These are phyloP conservation scores for Drosophila varians DNA, from an alignment of 1,140 invertebrate species.

Conservation along the genomic window DNA sequence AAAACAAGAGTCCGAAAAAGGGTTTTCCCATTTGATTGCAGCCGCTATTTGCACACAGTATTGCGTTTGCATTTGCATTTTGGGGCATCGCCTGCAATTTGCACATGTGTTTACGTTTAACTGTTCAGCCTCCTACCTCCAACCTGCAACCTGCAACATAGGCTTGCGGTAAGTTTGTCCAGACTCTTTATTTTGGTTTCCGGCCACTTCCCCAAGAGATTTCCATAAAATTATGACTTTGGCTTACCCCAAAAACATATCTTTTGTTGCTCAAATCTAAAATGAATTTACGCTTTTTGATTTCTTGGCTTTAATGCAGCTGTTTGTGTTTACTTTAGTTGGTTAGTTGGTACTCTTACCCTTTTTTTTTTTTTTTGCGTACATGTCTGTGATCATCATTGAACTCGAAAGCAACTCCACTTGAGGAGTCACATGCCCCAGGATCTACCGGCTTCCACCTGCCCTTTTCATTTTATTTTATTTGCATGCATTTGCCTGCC, in stretches of 20 bases:
- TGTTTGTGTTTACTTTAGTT: neutral
- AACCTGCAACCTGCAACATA: neutral
- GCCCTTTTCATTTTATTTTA: constrained; percentile 1
- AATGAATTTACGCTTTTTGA: neutral
- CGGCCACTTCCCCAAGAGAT: neutral
- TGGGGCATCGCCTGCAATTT: neutral
- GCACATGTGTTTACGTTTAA: constrained; percentile 9
- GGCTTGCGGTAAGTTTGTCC: neutral
- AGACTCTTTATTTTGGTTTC: neutral
- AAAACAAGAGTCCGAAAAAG: neutral
- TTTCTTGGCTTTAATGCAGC: neutral
- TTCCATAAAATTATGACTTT: neutral
- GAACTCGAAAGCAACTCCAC: constrained; percentile 19
- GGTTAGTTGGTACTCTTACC: too few species aligned
- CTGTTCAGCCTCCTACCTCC: too few species aligned
- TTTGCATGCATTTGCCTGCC: constrained; percentile 15
- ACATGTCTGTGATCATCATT: constrained; percentile 3
- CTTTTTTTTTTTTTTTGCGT: too few species aligned
- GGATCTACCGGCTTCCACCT: neutral
- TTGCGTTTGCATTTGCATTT: constrained; percentile 27
- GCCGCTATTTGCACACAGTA: constrained; percentile 25
- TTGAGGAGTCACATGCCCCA: constrained; percentile 11
- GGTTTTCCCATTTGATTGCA: constrained; percentile 19
- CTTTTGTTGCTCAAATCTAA: neutral
- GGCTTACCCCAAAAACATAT: too few species aligned